Conservation (phyloP, 2,888 invertebrate genomes). For the Serripes groenlandicus region DNA sequence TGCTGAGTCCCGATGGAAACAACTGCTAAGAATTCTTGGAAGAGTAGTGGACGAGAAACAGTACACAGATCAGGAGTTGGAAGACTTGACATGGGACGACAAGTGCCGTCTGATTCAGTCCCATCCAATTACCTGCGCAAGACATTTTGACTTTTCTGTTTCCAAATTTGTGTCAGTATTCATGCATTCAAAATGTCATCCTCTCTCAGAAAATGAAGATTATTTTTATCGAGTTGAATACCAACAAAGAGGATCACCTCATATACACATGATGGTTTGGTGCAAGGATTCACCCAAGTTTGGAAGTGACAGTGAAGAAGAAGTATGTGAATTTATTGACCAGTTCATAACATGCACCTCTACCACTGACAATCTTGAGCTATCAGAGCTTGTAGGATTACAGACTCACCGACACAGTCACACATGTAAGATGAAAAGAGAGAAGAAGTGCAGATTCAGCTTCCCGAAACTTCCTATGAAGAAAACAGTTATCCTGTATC, state of each 20-base stretch:
- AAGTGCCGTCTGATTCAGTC: constrained; percentile 32
- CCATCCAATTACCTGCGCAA: constrained; percentile 58
- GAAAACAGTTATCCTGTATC: constrained; percentile 37
- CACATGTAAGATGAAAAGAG: constrained; percentile 46
- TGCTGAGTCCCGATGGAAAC: constrained; percentile 8
- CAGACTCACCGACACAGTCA: constrained; percentile 26
- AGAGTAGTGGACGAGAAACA: not conserved
- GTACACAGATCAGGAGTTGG: constrained; percentile 14
- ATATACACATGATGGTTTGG: constrained; percentile 58
- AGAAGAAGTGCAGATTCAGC: constrained; percentile 35
- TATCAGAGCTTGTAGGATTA: not conserved
- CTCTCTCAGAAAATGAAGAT: constrained; percentile 53
- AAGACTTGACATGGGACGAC: constrained; percentile 20
- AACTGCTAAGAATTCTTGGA: not conserved
- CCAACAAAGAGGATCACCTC: constrained; percentile 61
- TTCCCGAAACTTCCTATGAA: constrained; percentile 52
- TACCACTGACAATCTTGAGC: not conserved
- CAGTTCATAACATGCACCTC: constrained; percentile 21
- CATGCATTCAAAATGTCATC: constrained; percentile 3
- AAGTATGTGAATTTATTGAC: constrained; percentile 40
- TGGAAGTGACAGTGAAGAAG: not conserved
- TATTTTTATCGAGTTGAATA: constrained; percentile 64
- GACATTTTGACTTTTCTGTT: constrained; percentile 61
- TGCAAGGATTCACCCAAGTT: constrained; percentile 34
- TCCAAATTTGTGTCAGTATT: constrained; percentile 38